A percentile compares a stretch with the other conserved stretches of the same genome.
Evolutionary conservation across 2,888 invertebrate species (phyloP).

Genomic region (Apamea sordens): DNA sequence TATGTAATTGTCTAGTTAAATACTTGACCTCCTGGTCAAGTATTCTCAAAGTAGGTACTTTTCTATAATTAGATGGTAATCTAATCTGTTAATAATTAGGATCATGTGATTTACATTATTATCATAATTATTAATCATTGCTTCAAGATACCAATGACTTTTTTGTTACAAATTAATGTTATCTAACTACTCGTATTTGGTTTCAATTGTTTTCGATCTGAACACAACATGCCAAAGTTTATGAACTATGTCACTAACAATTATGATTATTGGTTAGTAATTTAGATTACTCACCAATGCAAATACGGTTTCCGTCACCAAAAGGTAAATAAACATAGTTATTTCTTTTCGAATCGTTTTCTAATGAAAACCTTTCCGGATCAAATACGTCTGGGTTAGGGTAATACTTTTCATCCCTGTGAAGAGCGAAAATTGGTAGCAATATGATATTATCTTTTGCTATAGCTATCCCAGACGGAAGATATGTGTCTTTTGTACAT

Average conservation of each 20-base stretch:
- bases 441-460: constrained; percentile 70
- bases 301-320: constrained; percentile 88
- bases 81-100: background rate
- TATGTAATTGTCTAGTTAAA: background rate
- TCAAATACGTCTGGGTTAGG: constrained; percentile 83
- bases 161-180: background rate
- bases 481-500: constrained; percentile 74
- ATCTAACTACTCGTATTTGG: background rate
- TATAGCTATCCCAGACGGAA: constrained; percentile 75
- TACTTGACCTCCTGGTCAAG: too few species aligned
- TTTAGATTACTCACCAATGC: constrained; percentile 81
- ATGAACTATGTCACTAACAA: background rate
- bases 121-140: background rate
- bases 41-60: background rate
- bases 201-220: constrained; percentile 7
- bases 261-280: background rate
- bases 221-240: background rate
- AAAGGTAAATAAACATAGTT: constrained; percentile 86
- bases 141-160: background rate
- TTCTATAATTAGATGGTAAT: background rate
- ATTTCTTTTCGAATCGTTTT: constrained; percentile 68
- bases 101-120: background rate
- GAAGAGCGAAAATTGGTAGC: constrained; percentile 76
- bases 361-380: constrained; percentile 84
- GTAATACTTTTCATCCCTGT: constrained; percentile 80